Percentiles rank a stretch among this genome's conserved stretches.
phyloP scores from a whole-genome alignment of 2,888 invertebrate species.

The Cantharis nigra region DNA sequence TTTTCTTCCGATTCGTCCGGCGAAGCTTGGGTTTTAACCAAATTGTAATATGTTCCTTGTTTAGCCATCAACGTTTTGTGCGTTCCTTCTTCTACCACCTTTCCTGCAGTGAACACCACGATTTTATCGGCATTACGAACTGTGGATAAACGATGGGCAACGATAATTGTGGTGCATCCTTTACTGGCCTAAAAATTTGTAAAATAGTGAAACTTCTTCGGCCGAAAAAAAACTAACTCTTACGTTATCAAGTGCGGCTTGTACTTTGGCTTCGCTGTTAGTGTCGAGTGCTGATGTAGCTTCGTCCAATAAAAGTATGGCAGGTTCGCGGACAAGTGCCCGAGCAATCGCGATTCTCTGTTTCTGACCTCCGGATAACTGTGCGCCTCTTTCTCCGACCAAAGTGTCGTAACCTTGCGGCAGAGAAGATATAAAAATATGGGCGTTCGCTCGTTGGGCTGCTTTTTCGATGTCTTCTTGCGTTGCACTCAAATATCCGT shows the following conservation, averaged over 20 bases:
- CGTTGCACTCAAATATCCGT: constrained; percentile 72
- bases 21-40: constrained; percentile 68
- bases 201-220: too few relatives aligned
- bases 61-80: constrained; percentile 70
- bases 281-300: constrained; percentile 90
- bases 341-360: constrained; percentile 90
- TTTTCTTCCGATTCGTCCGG: constrained; percentile 16
- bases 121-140: constrained; percentile 75
- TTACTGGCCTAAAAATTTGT: constrained; percentile 62
- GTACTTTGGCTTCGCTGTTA: constrained; percentile 84
- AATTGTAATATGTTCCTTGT: constrained; percentile 69
- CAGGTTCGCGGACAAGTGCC: constrained; percentile 80
- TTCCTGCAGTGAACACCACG: constrained; percentile 71
- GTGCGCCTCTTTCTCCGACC: constrained; percentile 84
- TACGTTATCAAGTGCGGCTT: constrained; percentile 76
- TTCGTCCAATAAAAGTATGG: constrained; percentile 80
- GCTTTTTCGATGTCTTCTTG: constrained; percentile 70
- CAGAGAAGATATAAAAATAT: constrained; percentile 73
- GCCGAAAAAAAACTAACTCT: neutral
- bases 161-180: constrained; percentile 78
- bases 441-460: constrained; percentile 77
- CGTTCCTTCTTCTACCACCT: constrained; percentile 71
- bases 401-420: constrained; percentile 82
- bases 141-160: constrained; percentile 78
- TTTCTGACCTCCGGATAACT: constrained; percentile 87